Evolutionary conservation across 35 echinoderm and acorn worm genomes (phyloP).

Genomic region (Strongylocentrotus purpuratus): DNA sequence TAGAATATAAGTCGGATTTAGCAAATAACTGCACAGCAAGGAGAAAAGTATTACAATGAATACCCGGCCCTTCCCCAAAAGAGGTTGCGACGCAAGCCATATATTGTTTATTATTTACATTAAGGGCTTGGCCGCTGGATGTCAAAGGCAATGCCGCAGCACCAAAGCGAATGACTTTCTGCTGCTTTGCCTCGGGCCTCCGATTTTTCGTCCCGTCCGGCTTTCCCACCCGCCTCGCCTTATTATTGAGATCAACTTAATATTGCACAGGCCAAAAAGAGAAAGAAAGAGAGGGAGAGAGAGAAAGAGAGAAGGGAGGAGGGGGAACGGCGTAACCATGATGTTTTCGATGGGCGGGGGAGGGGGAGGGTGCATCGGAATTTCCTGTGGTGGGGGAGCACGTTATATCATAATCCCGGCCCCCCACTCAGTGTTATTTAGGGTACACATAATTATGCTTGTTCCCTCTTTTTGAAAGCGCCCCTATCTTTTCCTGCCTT

Average conservation of each 20-base stretch:
- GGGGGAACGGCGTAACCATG: not conserved
- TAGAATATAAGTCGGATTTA: not conserved
- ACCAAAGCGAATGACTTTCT: not conserved
- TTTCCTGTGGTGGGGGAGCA: too few relatives aligned
- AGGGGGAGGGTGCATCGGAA: too few relatives aligned
- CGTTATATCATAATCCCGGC: too few relatives aligned
- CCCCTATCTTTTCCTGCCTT: too few relatives aligned
- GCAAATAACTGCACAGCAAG: slow-evolving; percentile 31
- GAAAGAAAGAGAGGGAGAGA: not conserved
- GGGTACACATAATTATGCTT: too few relatives aligned
- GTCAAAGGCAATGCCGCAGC: not conserved
- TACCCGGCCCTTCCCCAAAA: not conserved
- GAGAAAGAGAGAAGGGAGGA: not conserved
- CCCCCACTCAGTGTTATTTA: too few relatives aligned
- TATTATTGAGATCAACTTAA: not conserved
- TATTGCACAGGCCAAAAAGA: not conserved
- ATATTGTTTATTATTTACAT: slow-evolving; percentile 40
- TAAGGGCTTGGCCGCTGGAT: not conserved
- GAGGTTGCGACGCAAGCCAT: slow-evolving; percentile 6
- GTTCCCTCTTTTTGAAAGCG: too few relatives aligned
- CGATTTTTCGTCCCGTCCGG: not conserved
- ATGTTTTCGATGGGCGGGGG: not conserved
- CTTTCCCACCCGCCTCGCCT: not conserved
- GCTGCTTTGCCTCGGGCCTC: not conserved
- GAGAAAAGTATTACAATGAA: not conserved